Percentiles rank a stretch among this genome's conserved stretches.
These are phyloP conservation scores for Eupithecia abbreviata DNA, from an alignment of 2,888 invertebrate genomes.

Conservation along the genomic window DNA sequence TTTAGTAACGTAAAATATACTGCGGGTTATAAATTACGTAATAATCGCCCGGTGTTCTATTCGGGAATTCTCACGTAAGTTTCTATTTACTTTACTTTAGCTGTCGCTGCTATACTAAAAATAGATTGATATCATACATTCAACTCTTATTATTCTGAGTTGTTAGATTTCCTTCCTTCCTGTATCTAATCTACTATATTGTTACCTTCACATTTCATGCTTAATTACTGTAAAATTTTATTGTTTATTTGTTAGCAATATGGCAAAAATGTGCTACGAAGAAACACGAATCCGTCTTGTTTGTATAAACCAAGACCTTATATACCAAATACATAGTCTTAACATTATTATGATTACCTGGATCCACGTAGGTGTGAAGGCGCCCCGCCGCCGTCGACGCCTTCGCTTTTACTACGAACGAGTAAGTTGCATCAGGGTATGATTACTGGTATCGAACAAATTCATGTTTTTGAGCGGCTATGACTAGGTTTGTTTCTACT, in stretches of 20 bases:
- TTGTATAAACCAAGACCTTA: neutral
- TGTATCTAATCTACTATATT: neutral
- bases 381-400: constrained; percentile 45
- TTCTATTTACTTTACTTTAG: neutral
- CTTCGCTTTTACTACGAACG: constrained; percentile 34
- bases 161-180: neutral
- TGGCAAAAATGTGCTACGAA: neutral
- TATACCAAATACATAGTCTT: neutral
- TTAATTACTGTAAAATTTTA: neutral
- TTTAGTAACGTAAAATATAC: constrained; percentile 15
- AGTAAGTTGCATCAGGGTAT: constrained; percentile 37
- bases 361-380: constrained; percentile 35
- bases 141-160: neutral
- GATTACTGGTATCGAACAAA: constrained; percentile 18
- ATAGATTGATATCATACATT: neutral
- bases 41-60: neutral
- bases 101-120: neutral
- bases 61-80: neutral
- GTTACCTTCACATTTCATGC: constrained; percentile 4
- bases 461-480: constrained; percentile 4
- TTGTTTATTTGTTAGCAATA: neutral
- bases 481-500: constrained; percentile 5
- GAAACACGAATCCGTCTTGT: neutral
- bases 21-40: constrained; percentile 5
- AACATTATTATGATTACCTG: constrained; percentile 17